Percentiles rank a stretch among this genome's conserved stretches.
Evolutionary conservation across 1,140 invertebrate genomes (phyloP).

Genomic region (Drosophila tsacasi): DNA sequence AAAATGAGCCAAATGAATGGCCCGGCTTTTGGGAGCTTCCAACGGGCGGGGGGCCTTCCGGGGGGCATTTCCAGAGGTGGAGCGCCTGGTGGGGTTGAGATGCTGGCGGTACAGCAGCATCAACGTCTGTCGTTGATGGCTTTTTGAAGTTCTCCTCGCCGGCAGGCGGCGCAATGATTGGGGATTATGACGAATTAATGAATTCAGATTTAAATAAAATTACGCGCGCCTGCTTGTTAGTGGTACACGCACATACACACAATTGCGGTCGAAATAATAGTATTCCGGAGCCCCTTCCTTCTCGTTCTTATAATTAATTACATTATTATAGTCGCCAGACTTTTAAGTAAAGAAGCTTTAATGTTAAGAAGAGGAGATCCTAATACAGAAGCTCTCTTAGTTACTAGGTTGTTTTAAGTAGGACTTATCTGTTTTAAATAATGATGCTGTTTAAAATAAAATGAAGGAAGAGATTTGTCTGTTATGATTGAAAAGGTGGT

Average conservation of each 20-base stretch:
- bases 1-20: constrained; percentile 82
- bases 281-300: background rate
- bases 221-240: constrained; percentile 78
- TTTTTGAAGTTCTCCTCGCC: constrained; percentile 78
- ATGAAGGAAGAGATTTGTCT: too few species aligned
- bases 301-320: constrained; percentile 4
- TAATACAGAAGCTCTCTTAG: background rate
- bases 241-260: constrained; percentile 44
- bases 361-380: background rate
- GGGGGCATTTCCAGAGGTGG: background rate
- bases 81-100: background rate
- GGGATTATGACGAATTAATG: constrained; percentile 85
- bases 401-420: background rate
- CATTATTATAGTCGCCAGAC: constrained; percentile 9
- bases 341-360: background rate
- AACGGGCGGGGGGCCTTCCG: background rate
- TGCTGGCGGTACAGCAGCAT: constrained; percentile 35
- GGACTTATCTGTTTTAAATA: background rate
- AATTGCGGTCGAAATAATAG: constrained; percentile 33
- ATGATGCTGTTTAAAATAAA: too few species aligned
- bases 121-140: constrained; percentile 81
- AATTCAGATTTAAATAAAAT: constrained; percentile 85
- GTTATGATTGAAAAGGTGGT: too few species aligned
- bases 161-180: constrained; percentile 74
- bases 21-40: constrained; percentile 34